phyloP scores from a whole-genome alignment of 1,140 invertebrate species.

The Lanistes nyassanus region DNA sequence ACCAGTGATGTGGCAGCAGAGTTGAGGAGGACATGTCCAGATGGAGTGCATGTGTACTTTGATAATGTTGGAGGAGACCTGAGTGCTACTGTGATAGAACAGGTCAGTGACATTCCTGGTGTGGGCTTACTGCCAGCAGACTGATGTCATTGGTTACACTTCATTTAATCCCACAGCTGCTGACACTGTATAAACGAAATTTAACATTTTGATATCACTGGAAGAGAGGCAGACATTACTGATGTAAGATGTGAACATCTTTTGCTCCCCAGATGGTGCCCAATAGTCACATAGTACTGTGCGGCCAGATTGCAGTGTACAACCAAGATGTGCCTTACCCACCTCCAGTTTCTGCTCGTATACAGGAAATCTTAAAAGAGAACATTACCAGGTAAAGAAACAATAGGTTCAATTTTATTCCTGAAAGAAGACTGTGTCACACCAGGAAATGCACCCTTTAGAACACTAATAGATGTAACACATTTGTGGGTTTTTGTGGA shows the following conservation, averaged over 20 bases:
- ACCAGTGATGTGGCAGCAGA: slow-evolving; percentile 42
- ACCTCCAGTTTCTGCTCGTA: slow-evolving; percentile 53
- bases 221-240: too few species aligned
- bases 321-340: slow-evolving; percentile 62
- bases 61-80: slow-evolving; percentile 64
- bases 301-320: slow-evolving; percentile 63
- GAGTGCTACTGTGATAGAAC: slow-evolving; percentile 57
- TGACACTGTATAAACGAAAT: too few species aligned
- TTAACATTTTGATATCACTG: too few species aligned
- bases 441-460: too few species aligned
- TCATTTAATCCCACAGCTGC: too few species aligned
- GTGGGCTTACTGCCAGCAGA: too few species aligned
- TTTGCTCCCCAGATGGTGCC: slow-evolving; percentile 52
- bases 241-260: too few species aligned
- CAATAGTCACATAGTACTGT: slow-evolving; percentile 58
- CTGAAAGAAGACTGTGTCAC: too few species aligned
- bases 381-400: slow-evolving; percentile 58
- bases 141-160: too few species aligned
- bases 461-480: too few species aligned
- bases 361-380: slow-evolving; percentile 41
- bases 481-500: too few species aligned
- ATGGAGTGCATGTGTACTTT: slow-evolving; percentile 61
- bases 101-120: too few species aligned
- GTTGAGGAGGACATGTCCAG: slow-evolving; percentile 48
- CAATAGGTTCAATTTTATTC: background rate